These are phyloP conservation scores for Seriola aureovittata DNA, from an alignment of 2,113 vertebrate genomes.

Conservation along the genomic window DNA sequence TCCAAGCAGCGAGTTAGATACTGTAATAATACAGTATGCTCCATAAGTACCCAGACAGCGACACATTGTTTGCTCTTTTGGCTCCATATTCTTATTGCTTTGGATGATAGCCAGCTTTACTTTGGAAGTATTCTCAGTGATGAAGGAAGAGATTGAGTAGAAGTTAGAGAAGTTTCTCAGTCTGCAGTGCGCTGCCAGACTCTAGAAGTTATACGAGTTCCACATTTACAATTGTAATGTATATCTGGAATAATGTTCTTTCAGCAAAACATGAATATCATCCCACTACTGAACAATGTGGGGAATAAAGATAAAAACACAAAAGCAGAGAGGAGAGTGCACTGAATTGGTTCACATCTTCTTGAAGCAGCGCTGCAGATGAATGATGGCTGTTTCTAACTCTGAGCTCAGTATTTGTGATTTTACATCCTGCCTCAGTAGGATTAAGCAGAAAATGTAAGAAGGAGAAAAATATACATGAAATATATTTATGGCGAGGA, in stretches of 20 bases:
- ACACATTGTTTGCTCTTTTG: conserved; percentile 23
- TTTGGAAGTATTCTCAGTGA: conserved; percentile 34
- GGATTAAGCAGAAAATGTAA: conserved; percentile 1
- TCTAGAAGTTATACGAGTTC: neutral
- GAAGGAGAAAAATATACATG: neutral
- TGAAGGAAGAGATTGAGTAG: neutral
- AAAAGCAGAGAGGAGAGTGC: neutral
- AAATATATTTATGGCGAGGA: neutral
- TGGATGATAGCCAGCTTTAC: conserved; percentile 42
- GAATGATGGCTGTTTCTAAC: neutral
- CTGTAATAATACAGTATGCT: neutral
- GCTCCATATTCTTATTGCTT: conserved; percentile 35
- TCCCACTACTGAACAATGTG: neutral
- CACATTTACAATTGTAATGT: neutral
- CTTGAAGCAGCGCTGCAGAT: neutral
- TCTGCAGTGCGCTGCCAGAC: neutral
- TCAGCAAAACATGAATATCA: conserved; percentile 1
- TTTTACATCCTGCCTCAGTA: neutral
- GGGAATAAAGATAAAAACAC: neutral
- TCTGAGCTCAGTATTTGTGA: neutral
- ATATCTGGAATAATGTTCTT: conserved; percentile 1
- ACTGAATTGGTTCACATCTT: neutral
- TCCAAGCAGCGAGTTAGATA: neutral
- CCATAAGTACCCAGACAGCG: conserved; percentile 3
- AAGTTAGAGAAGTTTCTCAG: conserved; percentile 27